Evolutionary conservation across 2,888 invertebrate species (phyloP), one percentile per base, ranked within the genome.

Genomic region (Limnephilus marmoratus): DNA sequence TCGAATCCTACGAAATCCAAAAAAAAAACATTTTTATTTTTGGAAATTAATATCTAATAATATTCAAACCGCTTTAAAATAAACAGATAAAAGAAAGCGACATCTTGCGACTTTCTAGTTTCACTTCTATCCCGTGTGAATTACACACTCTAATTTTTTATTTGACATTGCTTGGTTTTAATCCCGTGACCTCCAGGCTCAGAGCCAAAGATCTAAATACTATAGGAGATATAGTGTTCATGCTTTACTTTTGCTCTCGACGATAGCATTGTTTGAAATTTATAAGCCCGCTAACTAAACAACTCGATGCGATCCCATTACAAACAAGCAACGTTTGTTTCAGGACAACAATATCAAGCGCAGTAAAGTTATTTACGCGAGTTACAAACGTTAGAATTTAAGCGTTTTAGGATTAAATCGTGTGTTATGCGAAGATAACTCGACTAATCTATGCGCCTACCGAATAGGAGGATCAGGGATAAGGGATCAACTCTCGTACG

Each of bases 401-500:
- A 87, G 87, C 87, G 53, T 49, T 87, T 87, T 49, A 37, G 88
- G 88, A 80, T 37, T 89, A 80, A 89, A 89, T 89, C 88, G 68
- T 81, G 88, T 89, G 88, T 89, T 89, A 89, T 80, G 68, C 80
- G 18, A 31, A 45, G 88, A 83, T 90, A 90, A 82, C 90, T 29
- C 29, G 82, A 13, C 37, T 41, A 31, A 81, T 81, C 90, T 68
- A 24, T 24, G 68, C n/a, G 68, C 68, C 68, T 68, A 68, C 68
- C 24, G 9, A 68, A 68, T 68, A 68, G 68, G 24, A 68, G 68
- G 68, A 68, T 68, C 68, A 68, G n/a, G 68, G 24, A 24, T 68
- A 68, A 68, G 24, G 68, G 68, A 68, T 68, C 68, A 68, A 24
- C 24, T 68, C 68, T 68, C 68, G 68, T n/a, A 68, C 68, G 24